Conservation (phyloP, 92 coral and sea anemone genomes). For the Epizoanthus scotinus region DNA sequence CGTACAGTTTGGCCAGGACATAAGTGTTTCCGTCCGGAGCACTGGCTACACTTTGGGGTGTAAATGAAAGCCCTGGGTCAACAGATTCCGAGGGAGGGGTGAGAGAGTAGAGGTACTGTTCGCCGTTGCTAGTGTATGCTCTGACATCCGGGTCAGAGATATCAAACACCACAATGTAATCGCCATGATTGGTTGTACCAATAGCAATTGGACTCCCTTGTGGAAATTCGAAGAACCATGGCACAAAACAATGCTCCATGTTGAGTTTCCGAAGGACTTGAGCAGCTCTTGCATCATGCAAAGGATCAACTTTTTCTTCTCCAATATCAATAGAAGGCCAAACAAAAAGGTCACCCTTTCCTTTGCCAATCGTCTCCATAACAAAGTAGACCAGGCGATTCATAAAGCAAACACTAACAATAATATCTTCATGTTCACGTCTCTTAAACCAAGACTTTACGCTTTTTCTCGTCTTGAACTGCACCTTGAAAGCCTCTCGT, state of each 20-base stretch:
- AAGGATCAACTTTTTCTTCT: not conserved
- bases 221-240: constrained; percentile 20
- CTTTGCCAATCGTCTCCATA: constrained; percentile 1
- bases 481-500: not conserved
- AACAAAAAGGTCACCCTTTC: not conserved
- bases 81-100: not conserved
- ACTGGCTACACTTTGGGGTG: constrained; percentile 4
- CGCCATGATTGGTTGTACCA: constrained; percentile 12
- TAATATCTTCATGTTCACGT: not conserved
- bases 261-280: not conserved
- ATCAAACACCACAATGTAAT: constrained; percentile 41
- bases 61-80: not conserved
- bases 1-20: not conserved
- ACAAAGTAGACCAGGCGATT: constrained; percentile 17
- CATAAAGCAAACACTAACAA: constrained; percentile 3
- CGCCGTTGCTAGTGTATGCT: constrained; percentile 18
- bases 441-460: constrained; percentile 22
- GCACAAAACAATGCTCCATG: constrained; percentile 31
- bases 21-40: constrained; percentile 13
- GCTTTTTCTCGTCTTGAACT: not conserved
- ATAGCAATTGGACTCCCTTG: constrained; percentile 4
- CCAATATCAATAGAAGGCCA: constrained; percentile 13
- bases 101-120: constrained; percentile 21
- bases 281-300: constrained; percentile 11
- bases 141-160: constrained; percentile 11